These are phyloP conservation scores for Rotaria magnacalcarata DNA, from an alignment of 2,888 invertebrate genomes.

Conservation along the genomic window DNA sequence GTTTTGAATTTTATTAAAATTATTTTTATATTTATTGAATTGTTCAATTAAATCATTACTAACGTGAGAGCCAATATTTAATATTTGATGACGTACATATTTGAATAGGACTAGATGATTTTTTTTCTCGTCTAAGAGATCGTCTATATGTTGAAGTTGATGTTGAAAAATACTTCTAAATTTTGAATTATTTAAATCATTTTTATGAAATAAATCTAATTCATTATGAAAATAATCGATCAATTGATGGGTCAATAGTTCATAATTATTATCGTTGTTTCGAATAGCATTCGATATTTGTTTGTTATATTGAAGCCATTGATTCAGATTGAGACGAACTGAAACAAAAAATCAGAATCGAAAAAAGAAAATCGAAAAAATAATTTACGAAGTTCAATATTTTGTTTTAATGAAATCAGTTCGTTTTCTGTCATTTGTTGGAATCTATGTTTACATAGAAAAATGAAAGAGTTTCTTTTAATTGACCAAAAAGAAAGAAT, in stretches of 20 bases:
- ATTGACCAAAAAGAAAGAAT: neutral
- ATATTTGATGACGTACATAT: neutral
- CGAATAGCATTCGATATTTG: no score
- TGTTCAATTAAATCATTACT: neutral
- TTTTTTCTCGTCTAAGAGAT: neutral
- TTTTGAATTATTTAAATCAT: neutral
- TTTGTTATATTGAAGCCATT: neutral
- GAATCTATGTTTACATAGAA: neutral
- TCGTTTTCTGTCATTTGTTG: neutral
- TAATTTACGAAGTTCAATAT: neutral
- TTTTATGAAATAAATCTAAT: neutral
- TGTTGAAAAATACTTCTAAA: neutral
- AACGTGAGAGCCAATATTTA: no score
- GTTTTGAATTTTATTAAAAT: neutral
- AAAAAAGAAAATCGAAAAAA: neutral
- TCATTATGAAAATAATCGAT: neutral
- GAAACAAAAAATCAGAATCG: neutral
- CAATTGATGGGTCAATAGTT: neutral
- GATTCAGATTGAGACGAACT: neutral
- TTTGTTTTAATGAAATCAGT: neutral
- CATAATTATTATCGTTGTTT: neutral
- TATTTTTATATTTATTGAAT: neutral
- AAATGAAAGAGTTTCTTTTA: neutral
- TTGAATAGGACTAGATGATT: neutral
- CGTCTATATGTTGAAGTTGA: neutral